These are phyloP conservation scores for Lagopus muta DNA, from an alignment of 2,113 vertebrate genomes.

Conservation along the genomic window DNA sequence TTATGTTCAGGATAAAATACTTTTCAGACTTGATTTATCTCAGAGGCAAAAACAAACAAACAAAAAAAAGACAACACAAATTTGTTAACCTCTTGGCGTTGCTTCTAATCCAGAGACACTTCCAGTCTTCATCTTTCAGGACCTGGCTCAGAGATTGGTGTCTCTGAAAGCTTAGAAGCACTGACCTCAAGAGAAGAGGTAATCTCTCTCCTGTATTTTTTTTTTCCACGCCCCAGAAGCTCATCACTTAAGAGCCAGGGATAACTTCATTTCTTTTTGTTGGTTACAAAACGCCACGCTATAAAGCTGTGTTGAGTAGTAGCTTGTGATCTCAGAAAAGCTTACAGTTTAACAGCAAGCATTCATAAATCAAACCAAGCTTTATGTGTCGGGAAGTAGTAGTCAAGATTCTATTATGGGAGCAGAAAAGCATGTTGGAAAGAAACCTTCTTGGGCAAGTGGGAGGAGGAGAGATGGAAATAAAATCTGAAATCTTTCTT, in stretches of 20 bases:
- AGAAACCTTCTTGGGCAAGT: background rate
- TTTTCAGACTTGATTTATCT: background rate
- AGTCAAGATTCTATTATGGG: background rate
- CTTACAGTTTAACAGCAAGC: background rate
- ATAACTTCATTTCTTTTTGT: background rate
- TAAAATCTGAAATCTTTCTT: background rate
- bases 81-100: background rate
- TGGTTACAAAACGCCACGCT: background rate
- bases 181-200: background rate
- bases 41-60: background rate
- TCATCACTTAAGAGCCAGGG: background rate
- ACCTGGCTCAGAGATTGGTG: background rate
- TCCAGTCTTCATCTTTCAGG: background rate
- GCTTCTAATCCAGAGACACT: background rate
- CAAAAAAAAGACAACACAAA: background rate
- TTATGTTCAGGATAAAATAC: background rate
- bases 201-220: background rate
- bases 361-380: slow-evolving; percentile 13
- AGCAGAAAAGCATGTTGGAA: background rate
- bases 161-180: background rate
- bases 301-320: background rate
- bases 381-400: background rate
- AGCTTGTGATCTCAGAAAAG: background rate
- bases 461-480: background rate
- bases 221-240: background rate